Conservation (phyloP, 2,797 vertebrate genomes). For the Clamator glandarius region DNA sequence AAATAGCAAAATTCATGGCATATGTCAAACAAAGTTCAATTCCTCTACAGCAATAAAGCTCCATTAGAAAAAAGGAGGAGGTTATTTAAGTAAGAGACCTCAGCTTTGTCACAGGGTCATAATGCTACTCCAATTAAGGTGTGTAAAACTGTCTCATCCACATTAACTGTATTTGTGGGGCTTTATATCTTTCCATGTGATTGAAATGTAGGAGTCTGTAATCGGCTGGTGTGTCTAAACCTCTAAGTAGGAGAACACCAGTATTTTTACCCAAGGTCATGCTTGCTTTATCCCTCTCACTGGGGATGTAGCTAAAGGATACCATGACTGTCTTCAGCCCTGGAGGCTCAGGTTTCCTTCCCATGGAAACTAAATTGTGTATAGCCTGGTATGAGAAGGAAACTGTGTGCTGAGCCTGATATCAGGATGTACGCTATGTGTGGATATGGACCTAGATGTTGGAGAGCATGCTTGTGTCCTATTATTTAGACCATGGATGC, state of each 20-base stretch:
- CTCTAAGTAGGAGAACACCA: background rate
- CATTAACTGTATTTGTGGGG: too few species aligned
- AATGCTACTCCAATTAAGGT: background rate
- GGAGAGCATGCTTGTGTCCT: background rate
- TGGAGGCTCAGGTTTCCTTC: background rate
- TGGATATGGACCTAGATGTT: fast-evolving
- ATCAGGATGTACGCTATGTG: fast-evolving
- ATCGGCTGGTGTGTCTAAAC: background rate
- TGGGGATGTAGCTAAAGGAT: background rate
- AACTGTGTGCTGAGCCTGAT: background rate
- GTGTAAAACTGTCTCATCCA: background rate
- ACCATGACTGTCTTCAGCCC: background rate
- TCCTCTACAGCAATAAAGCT: background rate
- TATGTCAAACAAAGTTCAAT: background rate
- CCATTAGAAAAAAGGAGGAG: background rate
- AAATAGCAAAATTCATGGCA: background rate
- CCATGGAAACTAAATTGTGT: background rate
- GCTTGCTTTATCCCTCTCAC: background rate
- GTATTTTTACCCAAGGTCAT: background rate
- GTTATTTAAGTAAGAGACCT: background rate
- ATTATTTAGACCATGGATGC: background rate
- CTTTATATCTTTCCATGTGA: background rate
- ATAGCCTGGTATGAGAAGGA: background rate
- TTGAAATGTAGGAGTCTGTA: background rate
- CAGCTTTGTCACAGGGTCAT: background rate